Evolutionary conservation across 2,888 invertebrate genomes (phyloP).

Genomic region (Drosophila buzzatii): DNA sequence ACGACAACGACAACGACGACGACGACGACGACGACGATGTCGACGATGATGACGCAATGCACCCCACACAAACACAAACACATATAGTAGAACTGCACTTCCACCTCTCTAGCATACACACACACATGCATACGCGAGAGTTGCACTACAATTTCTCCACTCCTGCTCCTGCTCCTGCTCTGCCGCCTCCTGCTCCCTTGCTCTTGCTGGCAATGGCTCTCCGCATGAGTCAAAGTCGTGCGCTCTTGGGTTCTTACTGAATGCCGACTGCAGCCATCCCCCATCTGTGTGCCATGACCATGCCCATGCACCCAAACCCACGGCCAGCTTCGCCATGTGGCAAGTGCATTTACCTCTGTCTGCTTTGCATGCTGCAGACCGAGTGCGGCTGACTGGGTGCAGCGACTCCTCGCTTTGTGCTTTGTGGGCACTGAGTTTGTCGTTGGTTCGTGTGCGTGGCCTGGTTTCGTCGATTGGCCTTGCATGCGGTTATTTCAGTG

Average conservation of each 20-base stretch:
- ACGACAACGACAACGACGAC: conserved; percentile 9
- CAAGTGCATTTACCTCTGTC: conserved; percentile 75
- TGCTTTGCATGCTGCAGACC: conserved; percentile 23
- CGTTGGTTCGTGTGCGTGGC: conserved; percentile 71
- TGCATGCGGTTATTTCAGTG: conserved; percentile 70
- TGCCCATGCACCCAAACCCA: background rate
- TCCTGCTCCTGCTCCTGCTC: background rate
- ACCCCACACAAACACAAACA: conserved; percentile 29
- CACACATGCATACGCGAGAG: conserved; percentile 31
- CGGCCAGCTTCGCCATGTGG: background rate
- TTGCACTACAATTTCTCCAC: background rate
- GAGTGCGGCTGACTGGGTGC: conserved; percentile 8
- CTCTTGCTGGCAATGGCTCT: conserved; percentile 17
- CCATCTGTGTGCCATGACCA: background rate
- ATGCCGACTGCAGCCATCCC: conserved; percentile 46
- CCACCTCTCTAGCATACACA: conserved; percentile 11
- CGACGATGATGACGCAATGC: conserved; percentile 67
- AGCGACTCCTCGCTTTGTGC: conserved; percentile 35
- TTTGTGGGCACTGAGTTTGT: conserved; percentile 25
- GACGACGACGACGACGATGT: conserved; percentile 34
- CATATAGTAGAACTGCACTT: conserved; percentile 43
- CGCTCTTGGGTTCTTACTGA: conserved; percentile 63
- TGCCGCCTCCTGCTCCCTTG: background rate
- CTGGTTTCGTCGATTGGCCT: conserved; percentile 78
- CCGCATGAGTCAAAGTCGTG: conserved; percentile 45